These are phyloP conservation scores for Cheirogaleus medius DNA, from an alignment of 2,113 vertebrate species.

Conservation along the genomic window DNA sequence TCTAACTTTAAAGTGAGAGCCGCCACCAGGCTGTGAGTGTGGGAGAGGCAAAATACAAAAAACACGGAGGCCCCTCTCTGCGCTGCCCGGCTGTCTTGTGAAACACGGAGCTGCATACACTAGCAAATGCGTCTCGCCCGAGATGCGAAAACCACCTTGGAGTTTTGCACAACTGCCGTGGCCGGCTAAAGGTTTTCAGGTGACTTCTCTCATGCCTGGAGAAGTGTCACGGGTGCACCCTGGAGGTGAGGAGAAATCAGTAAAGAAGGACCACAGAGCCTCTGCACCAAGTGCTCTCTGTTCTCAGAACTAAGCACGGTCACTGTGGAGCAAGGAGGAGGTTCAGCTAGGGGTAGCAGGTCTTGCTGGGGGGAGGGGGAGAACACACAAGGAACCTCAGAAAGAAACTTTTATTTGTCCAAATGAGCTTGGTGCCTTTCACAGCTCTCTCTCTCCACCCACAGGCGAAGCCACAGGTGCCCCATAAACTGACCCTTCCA, in stretches of 20 bases:
- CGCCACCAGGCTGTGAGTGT: slow-evolving; percentile 28
- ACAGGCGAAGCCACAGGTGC: slow-evolving; percentile 37
- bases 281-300: not conserved
- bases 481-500: slow-evolving; percentile 40
- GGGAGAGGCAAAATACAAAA: slow-evolving; percentile 28
- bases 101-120: not conserved
- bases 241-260: not conserved
- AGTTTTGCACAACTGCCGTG: not conserved
- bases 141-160: not conserved
- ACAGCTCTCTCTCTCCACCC: slow-evolving; percentile 7
- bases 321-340: not conserved
- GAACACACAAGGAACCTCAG: slow-evolving; percentile 55
- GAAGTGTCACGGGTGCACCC: not conserved
- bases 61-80: not conserved
- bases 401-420: slow-evolving; percentile 64
- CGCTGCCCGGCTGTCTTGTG: not conserved
- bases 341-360: not conserved
- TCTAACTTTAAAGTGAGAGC: slow-evolving; percentile 70
- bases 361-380: not conserved
- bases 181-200: not conserved
- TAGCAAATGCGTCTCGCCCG: not conserved
- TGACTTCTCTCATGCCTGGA: not conserved
- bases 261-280: not conserved
- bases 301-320: not conserved
- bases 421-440: slow-evolving; percentile 36